A percentile compares a stretch with the other conserved stretches of the same genome.
Evolutionary conservation across 2,888 invertebrate species (phyloP).

Genomic region (Acanthopleura granulata): DNA sequence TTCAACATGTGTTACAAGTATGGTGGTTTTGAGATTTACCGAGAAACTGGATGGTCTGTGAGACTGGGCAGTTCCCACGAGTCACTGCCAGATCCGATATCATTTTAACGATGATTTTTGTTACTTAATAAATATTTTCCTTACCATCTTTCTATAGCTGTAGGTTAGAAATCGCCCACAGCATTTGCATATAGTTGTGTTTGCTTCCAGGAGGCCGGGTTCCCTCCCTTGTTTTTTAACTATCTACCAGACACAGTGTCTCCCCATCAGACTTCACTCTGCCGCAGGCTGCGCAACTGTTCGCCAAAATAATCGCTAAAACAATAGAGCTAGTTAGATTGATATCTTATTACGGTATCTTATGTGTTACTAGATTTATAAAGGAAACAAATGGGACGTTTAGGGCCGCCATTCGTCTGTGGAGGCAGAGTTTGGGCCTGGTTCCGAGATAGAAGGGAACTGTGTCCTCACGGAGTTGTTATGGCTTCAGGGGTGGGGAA

Average conservation of each 20-base stretch:
- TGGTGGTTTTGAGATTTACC: no score
- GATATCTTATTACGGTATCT: background rate
- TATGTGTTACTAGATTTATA: background rate
- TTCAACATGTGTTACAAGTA: no score
- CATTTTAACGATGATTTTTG: no score
- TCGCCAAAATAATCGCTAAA: background rate
- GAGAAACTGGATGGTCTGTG: no score
- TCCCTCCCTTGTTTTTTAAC: background rate
- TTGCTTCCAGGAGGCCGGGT: no score
- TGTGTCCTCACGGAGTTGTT: background rate
- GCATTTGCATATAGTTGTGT: no score
- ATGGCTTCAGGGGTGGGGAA: background rate
- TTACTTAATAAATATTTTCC: no score
- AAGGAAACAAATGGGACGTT: conserved; percentile 3
- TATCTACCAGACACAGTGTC: background rate
- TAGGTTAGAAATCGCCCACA: no score
- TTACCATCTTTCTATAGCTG: no score
- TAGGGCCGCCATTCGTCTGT: background rate
- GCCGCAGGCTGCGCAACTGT: background rate
- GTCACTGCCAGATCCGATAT: no score
- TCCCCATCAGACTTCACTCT: background rate
- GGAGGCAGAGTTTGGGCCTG: background rate
- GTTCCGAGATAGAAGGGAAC: background rate
- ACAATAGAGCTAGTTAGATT: background rate
- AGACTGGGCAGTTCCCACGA: no score